These are phyloP conservation scores for Hylomyscus alleni DNA, from an alignment of 2,797 vertebrate genomes.

Conservation along the genomic window DNA sequence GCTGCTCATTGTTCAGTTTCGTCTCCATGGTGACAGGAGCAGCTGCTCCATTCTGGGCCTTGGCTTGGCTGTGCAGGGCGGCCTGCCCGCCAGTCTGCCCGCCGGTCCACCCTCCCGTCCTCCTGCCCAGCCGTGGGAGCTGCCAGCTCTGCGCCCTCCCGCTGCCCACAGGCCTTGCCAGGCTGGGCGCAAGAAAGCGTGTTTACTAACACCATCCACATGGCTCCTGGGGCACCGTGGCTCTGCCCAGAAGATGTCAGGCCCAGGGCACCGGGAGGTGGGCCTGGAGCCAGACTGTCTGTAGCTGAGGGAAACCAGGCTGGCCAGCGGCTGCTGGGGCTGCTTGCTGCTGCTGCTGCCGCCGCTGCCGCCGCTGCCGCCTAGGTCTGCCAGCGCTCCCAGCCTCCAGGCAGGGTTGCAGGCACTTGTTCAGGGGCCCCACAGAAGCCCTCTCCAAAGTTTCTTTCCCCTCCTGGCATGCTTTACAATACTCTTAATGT, in stretches of 20 bases:
- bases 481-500: not conserved
- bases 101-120: slow-evolving; percentile 87
- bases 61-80: slow-evolving; percentile 87
- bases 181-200: slow-evolving; percentile 92
- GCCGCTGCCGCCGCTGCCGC: not conserved
- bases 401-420: not conserved
- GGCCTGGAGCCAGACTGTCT: slow-evolving; percentile 89
- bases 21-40: slow-evolving; percentile 95
- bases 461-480: not conserved
- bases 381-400: not conserved
- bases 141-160: slow-evolving; percentile 91
- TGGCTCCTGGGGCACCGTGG: slow-evolving; percentile 88
- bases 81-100: slow-evolving; percentile 89
- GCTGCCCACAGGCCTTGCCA: slow-evolving; percentile 90
- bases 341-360: not conserved
- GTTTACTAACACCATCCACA: slow-evolving; percentile 98
- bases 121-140: slow-evolving; percentile 89
- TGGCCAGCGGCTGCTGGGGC: slow-evolving; percentile 54
- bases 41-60: slow-evolving; percentile 96
- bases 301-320: slow-evolving; percentile 83
- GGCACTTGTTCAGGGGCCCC: not conserved
- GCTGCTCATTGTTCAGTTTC: slow-evolving; percentile 91
- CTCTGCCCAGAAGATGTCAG: slow-evolving; percentile 94
- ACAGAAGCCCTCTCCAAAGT: not conserved
- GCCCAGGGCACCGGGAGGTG: slow-evolving; percentile 86